phyloP scores from a whole-genome alignment of 2,113 vertebrate species.

The Garra rufa region DNA sequence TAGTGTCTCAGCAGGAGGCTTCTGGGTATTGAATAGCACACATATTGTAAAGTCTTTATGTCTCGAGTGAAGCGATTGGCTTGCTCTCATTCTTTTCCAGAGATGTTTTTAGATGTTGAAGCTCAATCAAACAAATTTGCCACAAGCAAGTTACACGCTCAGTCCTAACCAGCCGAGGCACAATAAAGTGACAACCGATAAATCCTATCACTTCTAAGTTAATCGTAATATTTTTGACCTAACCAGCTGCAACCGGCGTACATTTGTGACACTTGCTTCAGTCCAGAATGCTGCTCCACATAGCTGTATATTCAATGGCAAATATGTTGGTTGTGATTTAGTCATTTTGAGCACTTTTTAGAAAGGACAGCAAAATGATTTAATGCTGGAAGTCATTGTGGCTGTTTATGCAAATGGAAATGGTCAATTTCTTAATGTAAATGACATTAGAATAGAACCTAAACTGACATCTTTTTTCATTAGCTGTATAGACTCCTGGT shows the following conservation, averaged over 20 bases:
- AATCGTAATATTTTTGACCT: background rate
- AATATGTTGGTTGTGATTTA: background rate
- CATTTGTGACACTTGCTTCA: background rate
- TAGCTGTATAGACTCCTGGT: slow-evolving; percentile 99
- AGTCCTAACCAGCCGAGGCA: background rate
- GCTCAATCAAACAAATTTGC: background rate
- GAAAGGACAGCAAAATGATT: background rate
- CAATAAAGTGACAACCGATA: background rate
- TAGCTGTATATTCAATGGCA: too few relatives aligned
- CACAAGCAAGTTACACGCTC: background rate
- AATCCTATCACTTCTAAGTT: background rate
- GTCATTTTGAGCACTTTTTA: background rate
- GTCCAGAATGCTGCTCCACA: background rate
- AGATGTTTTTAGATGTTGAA: background rate
- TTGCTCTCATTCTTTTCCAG: background rate
- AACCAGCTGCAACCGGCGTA: background rate
- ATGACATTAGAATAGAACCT: background rate
- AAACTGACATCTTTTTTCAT: slow-evolving; percentile 23
- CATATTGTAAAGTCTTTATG: background rate
- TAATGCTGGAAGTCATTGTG: background rate
- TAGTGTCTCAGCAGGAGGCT: slow-evolving; percentile 14
- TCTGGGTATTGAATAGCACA: slow-evolving; percentile 1
- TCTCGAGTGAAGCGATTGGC: background rate
- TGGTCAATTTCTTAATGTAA: background rate
- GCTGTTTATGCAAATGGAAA: background rate